Evolutionary conservation across 2,113 vertebrate species (phyloP).

Genomic region (Channa maculata): DNA sequence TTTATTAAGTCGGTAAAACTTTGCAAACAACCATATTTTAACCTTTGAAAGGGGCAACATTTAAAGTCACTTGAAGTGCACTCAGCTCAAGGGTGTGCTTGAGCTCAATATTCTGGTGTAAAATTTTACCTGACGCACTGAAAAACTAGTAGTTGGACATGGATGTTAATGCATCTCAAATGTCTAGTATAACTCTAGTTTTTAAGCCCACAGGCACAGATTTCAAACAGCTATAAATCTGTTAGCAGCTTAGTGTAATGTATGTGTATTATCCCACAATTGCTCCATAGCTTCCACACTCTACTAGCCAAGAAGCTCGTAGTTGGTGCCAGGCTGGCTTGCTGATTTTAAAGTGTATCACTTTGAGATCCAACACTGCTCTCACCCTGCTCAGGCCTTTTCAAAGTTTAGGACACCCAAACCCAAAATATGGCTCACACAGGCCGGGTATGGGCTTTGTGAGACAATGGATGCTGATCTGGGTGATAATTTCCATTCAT

Average conservation of each 20-base stretch:
- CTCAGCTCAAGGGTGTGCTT: too few relatives aligned
- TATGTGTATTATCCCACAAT: neutral
- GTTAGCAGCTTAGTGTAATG: constrained; percentile 25
- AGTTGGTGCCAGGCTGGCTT: constrained; percentile 17
- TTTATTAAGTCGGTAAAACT: neutral
- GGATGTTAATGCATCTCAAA: too few relatives aligned
- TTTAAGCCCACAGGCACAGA: neutral
- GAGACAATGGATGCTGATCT: neutral
- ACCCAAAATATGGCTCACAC: constrained; percentile 19
- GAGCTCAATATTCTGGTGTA: too few relatives aligned
- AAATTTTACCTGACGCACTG: too few relatives aligned
- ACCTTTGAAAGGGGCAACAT: neutral
- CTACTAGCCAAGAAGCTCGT: constrained; percentile 37
- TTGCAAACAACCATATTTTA: neutral
- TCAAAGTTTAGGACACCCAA: constrained; percentile 21
- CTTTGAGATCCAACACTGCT: constrained; percentile 16
- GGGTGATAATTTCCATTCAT: neutral
- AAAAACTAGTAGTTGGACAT: too few relatives aligned
- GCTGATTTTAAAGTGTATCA: constrained; percentile 26
- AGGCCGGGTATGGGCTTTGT: constrained; percentile 1
- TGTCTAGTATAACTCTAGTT: neutral
- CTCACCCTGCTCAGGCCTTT: constrained; percentile 25
- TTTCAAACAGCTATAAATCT: neutral
- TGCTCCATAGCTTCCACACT: constrained; percentile 6
- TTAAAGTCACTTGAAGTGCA: too few relatives aligned